Base-by-base conservation (phyloP, 1,140 invertebrate species). In the Trichomalopsis sarcophagae region DNA sequence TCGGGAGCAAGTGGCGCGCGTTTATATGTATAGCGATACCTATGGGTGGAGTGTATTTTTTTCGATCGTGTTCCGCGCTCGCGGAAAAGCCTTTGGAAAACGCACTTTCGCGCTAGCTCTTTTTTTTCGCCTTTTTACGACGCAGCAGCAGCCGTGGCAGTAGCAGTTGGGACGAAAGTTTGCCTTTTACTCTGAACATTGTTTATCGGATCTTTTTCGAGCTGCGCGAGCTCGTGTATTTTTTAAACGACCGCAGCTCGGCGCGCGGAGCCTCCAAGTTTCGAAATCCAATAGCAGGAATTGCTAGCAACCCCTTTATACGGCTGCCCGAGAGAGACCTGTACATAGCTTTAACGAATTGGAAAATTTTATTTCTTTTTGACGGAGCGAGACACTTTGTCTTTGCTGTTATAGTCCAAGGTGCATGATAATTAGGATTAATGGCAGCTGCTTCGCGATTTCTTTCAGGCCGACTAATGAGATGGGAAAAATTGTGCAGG, bases 381-480 rank as follows among this genome's bases (percentile, higher is more conserved):
- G 47, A 47, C 13, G 47, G 6, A 11, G 9, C 14, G 44, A 47
- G 44, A 10, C 13, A 47, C 44, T 7, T 3, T 33, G 6, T 73
- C 13, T 40, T 76, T 68, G 33, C 6, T 66, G 0, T 9, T 44
- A 44, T 30, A 68, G 62, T 30, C 50, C 40, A 0, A 13, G n/a
- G 4, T 50, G 33, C 27, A 40, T 7, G 36, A 83, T 68, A 76
- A 83, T 76, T 77, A 83, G 50, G 62, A 75, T 82, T 82, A 66
- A 66, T 14, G 71, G 21, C 6, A 27, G 27, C 47, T 40, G 33
- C 13, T 76, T n/a, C 27, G 69, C 13, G 47, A 81, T 74, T 73
- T 73, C 68, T 30, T 73, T 73, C 44, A n/a, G 23, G 27, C 7
- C 68, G 69, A 74, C 69, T 81, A 81, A 81, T 73, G 80, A 81